Evolutionary conservation across 2,113 vertebrate species (phyloP), one percentile per base, ranked within the genome.

Genomic region (Podarcis raffonei): DNA sequence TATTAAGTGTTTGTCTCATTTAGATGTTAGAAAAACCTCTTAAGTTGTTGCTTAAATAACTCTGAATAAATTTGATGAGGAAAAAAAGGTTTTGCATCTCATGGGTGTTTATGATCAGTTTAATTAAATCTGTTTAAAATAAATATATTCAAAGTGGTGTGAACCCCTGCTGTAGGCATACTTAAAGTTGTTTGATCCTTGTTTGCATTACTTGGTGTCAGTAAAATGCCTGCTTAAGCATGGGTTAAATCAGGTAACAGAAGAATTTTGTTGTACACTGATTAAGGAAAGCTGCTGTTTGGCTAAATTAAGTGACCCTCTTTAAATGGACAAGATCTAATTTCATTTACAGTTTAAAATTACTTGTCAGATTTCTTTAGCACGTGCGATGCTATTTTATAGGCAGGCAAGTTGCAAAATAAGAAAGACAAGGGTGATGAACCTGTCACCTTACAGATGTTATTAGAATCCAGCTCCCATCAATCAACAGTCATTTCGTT

Each of bases 141-240:
- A 37, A 87, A 69, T 39, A 85, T 90, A 87, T 89, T 86, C 68
- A 81, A 90, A 88, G 48, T 69, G 42, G 89, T 84, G 18, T 0
- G 69, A 22, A 78, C 87, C 18, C 6, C 3, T 82, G 42, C 20
- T 89, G 81, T 84, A 42, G 13, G 81, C 25, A 25, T 62, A 32
- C 89, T 94, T 75, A 88, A 48, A 57, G 37, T 86, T 39, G 82
- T 89, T 91, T 91, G 89, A 81, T 81, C 92, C 78, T 91, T 86
- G 37, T 48, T 82, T 91, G 37, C 68, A 92, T 92, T 85, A 71
- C 84, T 79, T 90, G 81, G 23, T 85, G 22, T 22, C 86, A 53
- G 27, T 11, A 65, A 83, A 76, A 89, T 86, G 89, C 15, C 65
- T 92, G 72, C 71, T 80, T 84, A 83, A 91, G 75, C 86, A 88